Conservation (phyloP, 2,888 invertebrate species). For the Polietes domitor region DNA sequence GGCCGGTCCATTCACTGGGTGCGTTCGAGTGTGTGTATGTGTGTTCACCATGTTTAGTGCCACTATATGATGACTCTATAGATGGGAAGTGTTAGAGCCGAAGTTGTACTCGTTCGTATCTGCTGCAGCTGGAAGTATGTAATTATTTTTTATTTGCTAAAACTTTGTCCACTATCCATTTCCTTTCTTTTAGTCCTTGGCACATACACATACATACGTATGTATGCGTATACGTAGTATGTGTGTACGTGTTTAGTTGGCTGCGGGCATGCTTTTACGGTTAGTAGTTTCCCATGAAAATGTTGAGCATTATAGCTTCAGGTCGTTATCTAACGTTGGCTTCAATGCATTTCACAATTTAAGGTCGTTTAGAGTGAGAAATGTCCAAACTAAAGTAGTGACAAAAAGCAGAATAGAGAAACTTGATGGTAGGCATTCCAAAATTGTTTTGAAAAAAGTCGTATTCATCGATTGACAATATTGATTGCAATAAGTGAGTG, state of each 20-base stretch:
- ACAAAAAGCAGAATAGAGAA: too few species aligned
- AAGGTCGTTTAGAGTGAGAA: background rate
- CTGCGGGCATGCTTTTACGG: background rate
- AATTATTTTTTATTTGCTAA: slow-evolving; percentile 61
- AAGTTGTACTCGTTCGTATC: slow-evolving; percentile 10
- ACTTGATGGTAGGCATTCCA: too few species aligned
- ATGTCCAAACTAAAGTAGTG: too few species aligned
- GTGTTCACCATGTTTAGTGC: background rate
- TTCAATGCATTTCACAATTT: background rate
- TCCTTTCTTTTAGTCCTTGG: background rate
- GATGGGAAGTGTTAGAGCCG: background rate
- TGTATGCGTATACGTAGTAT: too few species aligned
- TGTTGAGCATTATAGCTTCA: background rate
- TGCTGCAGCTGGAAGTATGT: slow-evolving; percentile 39
- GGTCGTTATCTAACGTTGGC: background rate
- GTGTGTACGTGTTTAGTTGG: too few species aligned
- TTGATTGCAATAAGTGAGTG: too few species aligned
- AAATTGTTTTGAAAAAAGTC: too few species aligned
- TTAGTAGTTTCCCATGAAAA: background rate
- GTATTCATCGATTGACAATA: too few species aligned
- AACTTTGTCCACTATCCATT: slow-evolving; percentile 53
- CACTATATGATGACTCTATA: slow-evolving; percentile 8
- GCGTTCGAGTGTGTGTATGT: background rate
- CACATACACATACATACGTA: background rate
- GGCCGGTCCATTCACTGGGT: background rate